phyloP scores from a whole-genome alignment of 2,888 invertebrate species.

The Drosophila antonietae region DNA sequence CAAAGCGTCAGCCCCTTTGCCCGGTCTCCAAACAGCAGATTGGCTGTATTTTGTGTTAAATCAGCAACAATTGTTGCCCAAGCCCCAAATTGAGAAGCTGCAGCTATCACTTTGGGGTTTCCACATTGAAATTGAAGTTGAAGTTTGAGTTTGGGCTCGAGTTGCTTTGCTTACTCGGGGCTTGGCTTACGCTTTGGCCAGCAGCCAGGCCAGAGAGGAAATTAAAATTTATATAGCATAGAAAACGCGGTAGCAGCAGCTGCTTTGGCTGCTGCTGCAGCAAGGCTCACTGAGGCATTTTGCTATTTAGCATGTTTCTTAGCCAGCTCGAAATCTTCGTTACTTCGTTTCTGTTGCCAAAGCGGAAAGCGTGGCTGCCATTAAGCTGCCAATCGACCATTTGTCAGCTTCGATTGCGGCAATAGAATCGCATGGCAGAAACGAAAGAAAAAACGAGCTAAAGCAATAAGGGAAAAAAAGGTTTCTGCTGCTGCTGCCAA shows the following conservation, averaged over 20 bases:
- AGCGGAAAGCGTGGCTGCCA: conserved; percentile 71
- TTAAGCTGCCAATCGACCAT: conserved; percentile 78
- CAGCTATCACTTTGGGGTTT: conserved; percentile 63
- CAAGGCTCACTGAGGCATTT: conserved; percentile 44
- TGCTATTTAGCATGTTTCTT: conserved; percentile 69
- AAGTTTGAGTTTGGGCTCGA: conserved; percentile 28
- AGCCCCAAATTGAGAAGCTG: conserved; percentile 46
- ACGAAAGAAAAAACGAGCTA: background rate
- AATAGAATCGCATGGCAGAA: conserved; percentile 30
- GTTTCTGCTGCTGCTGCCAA: conserved; percentile 53
- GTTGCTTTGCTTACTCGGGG: conserved; percentile 29
- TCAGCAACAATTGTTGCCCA: conserved; percentile 74
- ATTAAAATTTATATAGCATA: conserved; percentile 74
- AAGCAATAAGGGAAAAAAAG: conserved; percentile 21
- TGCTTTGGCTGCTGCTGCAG: conserved; percentile 19
- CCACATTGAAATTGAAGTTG: conserved; percentile 29
- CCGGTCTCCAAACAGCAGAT: conserved; percentile 42
- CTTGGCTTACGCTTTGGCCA: conserved; percentile 38
- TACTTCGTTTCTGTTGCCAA: conserved; percentile 39
- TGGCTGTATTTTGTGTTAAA: conserved; percentile 75
- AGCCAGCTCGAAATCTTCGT: conserved; percentile 29
- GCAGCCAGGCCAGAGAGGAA: conserved; percentile 67
- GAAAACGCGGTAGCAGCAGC: conserved; percentile 59
- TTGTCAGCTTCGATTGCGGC: conserved; percentile 69
- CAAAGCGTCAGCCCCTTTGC: conserved; percentile 42